These are phyloP conservation scores for Vulpes lagopus DNA, from an alignment of 2,113 vertebrate species.

Conservation along the genomic window DNA sequence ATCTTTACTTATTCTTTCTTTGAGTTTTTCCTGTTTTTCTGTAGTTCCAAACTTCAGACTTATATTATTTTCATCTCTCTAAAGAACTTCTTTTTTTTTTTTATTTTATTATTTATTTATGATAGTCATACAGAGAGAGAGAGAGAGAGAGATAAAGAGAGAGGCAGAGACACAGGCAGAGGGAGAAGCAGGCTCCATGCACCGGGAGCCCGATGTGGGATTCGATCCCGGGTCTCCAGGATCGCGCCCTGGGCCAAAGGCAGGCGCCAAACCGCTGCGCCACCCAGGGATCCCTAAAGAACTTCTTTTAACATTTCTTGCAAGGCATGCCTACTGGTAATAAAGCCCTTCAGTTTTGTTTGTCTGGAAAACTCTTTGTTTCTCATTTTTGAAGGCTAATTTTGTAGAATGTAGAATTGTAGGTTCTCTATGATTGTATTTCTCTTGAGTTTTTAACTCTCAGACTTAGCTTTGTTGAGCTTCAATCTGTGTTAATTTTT, in stretches of 20 bases:
- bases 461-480: background rate
- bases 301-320: background rate
- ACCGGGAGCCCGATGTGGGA: too few species aligned
- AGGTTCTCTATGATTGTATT: background rate
- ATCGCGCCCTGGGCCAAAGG: too few species aligned
- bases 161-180: too few species aligned
- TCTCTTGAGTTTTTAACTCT: background rate
- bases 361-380: background rate
- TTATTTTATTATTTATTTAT: too few species aligned
- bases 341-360: background rate
- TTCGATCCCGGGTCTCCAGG: too few species aligned
- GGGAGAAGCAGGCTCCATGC: too few species aligned
- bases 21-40: background rate
- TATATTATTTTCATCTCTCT: background rate
- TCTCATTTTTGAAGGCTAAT: background rate
- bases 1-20: background rate
- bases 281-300: too few species aligned
- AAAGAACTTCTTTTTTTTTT: background rate
- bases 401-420: background rate
- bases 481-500: background rate
- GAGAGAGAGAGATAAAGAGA: too few species aligned
- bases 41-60: background rate
- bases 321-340: background rate
- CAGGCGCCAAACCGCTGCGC: too few species aligned
- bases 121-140: too few species aligned